These are phyloP conservation scores for Empidonax traillii DNA, from an alignment of 2,113 vertebrate species.

Conservation along the genomic window DNA sequence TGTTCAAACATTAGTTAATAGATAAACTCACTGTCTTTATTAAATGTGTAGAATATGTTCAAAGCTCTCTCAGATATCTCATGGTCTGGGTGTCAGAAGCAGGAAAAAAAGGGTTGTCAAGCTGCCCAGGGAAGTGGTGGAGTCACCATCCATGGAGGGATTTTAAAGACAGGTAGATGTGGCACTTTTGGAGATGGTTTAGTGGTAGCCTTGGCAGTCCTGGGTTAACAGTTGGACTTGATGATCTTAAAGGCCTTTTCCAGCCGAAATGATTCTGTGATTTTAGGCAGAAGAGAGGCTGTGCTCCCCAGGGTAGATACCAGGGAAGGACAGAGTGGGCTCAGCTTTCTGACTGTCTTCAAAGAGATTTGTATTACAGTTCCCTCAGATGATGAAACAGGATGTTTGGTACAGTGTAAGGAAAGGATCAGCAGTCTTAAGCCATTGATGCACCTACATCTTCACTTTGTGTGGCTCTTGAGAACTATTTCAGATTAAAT, in stretches of 20 bases:
- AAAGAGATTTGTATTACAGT: background rate
- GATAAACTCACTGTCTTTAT: background rate
- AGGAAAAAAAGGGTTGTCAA: background rate
- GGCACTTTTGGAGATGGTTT: background rate
- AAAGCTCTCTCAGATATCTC: background rate
- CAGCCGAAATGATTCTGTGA: background rate
- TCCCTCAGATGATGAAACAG: background rate
- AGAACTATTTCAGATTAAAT: background rate
- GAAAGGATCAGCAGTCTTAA: background rate
- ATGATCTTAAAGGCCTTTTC: background rate
- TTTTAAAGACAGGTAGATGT: background rate
- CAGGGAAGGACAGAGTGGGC: background rate
- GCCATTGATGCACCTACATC: background rate
- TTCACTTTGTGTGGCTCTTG: background rate
- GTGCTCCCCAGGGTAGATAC: background rate
- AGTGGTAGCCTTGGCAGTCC: background rate
- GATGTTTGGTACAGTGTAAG: background rate
- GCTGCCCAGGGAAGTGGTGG: background rate
- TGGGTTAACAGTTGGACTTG: background rate
- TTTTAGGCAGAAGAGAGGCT: background rate
- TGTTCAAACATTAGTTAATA: background rate
- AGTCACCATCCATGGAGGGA: background rate
- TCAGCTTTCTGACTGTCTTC: background rate
- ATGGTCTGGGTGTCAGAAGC: background rate
- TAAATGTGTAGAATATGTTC: background rate